Base-by-base conservation (phyloP, 2,888 invertebrate species). In the Aethes cnicana region DNA sequence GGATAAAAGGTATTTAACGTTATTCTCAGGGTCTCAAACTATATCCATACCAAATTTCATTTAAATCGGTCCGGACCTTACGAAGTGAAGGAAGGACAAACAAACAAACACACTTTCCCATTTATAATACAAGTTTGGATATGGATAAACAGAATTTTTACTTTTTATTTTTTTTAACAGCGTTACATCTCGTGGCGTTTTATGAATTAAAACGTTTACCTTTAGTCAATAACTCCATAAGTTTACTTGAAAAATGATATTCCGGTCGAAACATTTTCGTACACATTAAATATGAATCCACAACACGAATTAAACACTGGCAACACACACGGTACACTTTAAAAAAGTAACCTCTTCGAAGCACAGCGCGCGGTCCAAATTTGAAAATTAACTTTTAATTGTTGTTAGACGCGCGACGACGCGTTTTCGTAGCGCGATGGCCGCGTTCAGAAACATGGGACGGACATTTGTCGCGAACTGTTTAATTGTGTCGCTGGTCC, bases 401-500 rank as follows among this genome's bases (percentile, higher is more conserved):
- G 7, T 37, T 4, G 12, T 14, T 28, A 8, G 36, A 44, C 43
- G 16, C 23, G 16, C 20, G 42, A 56, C 56, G 33, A 48, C 47
- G 53, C 55, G 52, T 61, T 61, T 60, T 54, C 62, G 58, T 69
- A 62, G 64, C 64, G 72, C 61, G 65, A 58, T 61, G 59, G 70
- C 70, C 73, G 77, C 69, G 77, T 75, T 75, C 70, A 76, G 76
- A 78, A 72, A 79, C 72, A 72, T 70, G 69, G 74, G 61, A 56
- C 64, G 72, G 68, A 75, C 70, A 80, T 68, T 82, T 79, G 83
- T 77, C 80, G 79, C 80, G 78, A 81, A 85, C 83, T 83, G 81
- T 80, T 84, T 87, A 84, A 88, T 88, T 87, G 85, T 86, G 76
- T 75, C 77, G 79, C 72, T 70, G 77, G 84, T 76, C 82, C 84